Evolutionary conservation across 1,140 invertebrate genomes (phyloP).

Genomic region (Gonioctena quinquepunctata): DNA sequence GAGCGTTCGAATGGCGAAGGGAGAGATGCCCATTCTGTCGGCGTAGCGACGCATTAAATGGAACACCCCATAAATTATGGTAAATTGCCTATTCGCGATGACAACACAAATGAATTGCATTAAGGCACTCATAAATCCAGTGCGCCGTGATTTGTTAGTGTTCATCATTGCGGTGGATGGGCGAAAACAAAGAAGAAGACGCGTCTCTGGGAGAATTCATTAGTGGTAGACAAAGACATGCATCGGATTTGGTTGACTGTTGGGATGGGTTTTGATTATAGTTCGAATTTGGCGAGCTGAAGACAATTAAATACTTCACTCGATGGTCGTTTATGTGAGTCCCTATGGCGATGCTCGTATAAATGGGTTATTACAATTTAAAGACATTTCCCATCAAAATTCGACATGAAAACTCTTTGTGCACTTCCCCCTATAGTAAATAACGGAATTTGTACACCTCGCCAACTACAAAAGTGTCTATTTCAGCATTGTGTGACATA

Average conservation of each 20-base stretch:
- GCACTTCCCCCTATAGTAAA: too few relatives aligned
- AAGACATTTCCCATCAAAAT: too few relatives aligned
- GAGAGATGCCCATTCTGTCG: conserved; percentile 5
- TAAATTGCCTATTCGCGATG: conserved; percentile 22
- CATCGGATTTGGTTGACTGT: too few relatives aligned
- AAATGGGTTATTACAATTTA: too few relatives aligned
- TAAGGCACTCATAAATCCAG: conserved; percentile 28
- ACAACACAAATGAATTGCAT: conserved; percentile 32
- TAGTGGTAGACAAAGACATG: background rate
- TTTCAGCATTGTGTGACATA: too few relatives aligned
- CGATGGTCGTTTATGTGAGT: too few relatives aligned
- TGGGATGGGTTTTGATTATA: background rate
- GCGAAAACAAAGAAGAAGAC: conserved; percentile 10
- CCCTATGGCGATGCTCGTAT: too few relatives aligned
- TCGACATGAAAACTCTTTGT: too few relatives aligned
- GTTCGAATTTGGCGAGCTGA: background rate
- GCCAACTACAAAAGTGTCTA: too few relatives aligned
- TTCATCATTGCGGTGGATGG: conserved; percentile 9
- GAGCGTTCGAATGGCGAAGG: background rate
- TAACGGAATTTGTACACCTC: too few relatives aligned
- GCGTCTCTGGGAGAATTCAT: background rate
- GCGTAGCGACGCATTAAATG: conserved; percentile 25
- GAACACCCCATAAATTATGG: conserved; percentile 30
- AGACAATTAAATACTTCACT: too few relatives aligned
- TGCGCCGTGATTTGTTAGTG: conserved; percentile 21